Evolutionary conservation across 2,888 invertebrate genomes (phyloP).

Genomic region (Hypolimnas misippus): DNA sequence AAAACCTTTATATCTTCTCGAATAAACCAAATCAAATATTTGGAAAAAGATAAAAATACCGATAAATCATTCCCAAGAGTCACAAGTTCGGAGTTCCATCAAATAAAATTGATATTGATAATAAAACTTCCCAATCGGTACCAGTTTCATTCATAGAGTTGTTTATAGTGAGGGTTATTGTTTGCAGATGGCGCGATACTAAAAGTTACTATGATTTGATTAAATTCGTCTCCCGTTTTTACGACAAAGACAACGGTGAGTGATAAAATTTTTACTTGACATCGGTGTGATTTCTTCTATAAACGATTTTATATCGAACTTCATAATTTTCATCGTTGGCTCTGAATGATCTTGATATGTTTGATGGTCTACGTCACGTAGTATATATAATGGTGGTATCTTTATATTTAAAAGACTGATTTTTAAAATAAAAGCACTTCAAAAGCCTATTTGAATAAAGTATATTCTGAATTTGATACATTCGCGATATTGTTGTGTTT

Average conservation of each 20-base stretch:
- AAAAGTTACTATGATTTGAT: constrained; percentile 50
- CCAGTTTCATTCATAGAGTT: constrained; percentile 29
- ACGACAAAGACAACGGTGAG: constrained; percentile 34
- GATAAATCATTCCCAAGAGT: constrained; percentile 25
- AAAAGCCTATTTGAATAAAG: too few species aligned
- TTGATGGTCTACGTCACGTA: not conserved
- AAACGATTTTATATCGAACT: constrained; percentile 7
- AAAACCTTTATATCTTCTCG: not conserved
- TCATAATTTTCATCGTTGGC: not conserved
- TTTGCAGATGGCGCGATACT: constrained; percentile 42
- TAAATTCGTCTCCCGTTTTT: constrained; percentile 41
- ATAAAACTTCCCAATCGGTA: constrained; percentile 17
- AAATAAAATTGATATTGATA: constrained; percentile 23
- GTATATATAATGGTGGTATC: too few species aligned
- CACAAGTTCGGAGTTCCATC: constrained; percentile 12
- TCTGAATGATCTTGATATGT: too few species aligned
- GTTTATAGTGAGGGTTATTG: constrained; percentile 42
- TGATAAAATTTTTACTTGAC: constrained; percentile 40
- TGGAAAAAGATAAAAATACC: constrained; percentile 19
- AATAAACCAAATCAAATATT: constrained; percentile 28
- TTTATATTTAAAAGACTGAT: too few species aligned
- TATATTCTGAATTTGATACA: too few species aligned
- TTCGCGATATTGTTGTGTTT: too few species aligned
- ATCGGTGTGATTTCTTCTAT: constrained; percentile 18
- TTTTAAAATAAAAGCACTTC: too few species aligned